A percentile compares a stretch with the other conserved stretches of the same genome.
Conservation (phyloP, 1,140 invertebrate species). For the Mactra quadrangularis region DNA sequence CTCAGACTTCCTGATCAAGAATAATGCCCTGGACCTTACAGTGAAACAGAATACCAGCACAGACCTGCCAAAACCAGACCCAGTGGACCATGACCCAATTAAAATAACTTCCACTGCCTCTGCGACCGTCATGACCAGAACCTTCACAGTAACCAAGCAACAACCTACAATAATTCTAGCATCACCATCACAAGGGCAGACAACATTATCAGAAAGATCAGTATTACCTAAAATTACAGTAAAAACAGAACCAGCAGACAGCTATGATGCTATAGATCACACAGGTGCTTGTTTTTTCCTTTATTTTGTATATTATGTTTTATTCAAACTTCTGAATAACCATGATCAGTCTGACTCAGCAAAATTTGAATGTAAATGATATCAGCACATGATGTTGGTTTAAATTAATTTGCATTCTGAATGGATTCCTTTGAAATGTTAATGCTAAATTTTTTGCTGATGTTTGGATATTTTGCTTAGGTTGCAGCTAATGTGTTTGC, state of each 20-base stretch:
- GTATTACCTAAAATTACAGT: conserved; percentile 66
- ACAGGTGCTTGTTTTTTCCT: conserved; percentile 56
- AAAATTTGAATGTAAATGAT: too few species aligned
- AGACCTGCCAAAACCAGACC: conserved; percentile 39
- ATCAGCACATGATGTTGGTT: too few species aligned
- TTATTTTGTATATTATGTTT: too few species aligned
- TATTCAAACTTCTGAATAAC: too few species aligned
- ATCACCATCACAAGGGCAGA: conserved; percentile 62
- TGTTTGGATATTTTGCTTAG: too few species aligned
- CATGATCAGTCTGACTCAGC: too few species aligned
- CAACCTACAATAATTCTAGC: conserved; percentile 76
- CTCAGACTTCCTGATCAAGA: conserved; percentile 72
- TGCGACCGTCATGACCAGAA: conserved; percentile 56
- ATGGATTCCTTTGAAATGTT: too few species aligned
- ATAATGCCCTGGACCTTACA: conserved; percentile 71
- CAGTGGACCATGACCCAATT: conserved; percentile 59
- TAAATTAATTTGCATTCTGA: too few species aligned
- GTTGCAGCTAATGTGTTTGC: too few species aligned
- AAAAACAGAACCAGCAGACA: conserved; percentile 73
- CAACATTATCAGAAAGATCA: conserved; percentile 55
- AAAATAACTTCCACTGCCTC: conserved; percentile 63
- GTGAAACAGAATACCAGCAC: conserved; percentile 56
- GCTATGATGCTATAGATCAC: conserved; percentile 59
- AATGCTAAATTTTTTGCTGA: too few species aligned
- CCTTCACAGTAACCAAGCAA: conserved; percentile 64